phyloP scores from a whole-genome alignment of 2,797 vertebrate species.

The Sebastes goodei region DNA sequence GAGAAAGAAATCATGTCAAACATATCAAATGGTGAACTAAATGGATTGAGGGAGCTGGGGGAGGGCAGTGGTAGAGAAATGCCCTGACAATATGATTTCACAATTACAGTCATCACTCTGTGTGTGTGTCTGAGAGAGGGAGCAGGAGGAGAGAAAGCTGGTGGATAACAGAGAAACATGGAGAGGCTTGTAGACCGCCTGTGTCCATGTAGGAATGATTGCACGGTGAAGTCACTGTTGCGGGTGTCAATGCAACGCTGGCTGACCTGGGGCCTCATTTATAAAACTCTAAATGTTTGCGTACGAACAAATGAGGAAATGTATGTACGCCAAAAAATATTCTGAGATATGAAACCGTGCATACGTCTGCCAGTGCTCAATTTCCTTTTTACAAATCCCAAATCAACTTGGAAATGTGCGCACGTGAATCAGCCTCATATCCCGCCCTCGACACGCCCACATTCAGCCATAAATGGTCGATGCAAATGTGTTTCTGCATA shows the following conservation, averaged over 20 bases:
- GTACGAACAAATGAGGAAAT: no score
- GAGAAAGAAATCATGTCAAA: constrained; percentile 2
- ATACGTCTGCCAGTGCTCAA: no score
- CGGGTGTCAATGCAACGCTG: not conserved
- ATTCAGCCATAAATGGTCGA: no score
- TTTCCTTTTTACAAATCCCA: no score
- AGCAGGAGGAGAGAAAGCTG: not conserved
- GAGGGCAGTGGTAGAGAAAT: not conserved
- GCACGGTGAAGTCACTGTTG: not conserved
- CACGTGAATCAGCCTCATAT: no score
- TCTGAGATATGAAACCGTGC: no score
- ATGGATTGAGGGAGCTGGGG: not conserved
- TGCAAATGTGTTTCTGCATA: no score
- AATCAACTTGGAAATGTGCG: no score
- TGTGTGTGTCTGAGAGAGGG: not conserved
- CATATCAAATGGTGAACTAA: constrained; percentile 29
- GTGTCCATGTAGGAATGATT: not conserved
- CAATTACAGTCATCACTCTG: constrained; percentile 6
- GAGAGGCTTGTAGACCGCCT: not conserved
- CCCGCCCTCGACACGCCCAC: no score
- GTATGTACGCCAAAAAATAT: no score
- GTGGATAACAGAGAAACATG: not conserved
- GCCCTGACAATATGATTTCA: constrained; percentile 28
- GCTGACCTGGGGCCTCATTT: not conserved
- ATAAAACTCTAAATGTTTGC: no score